Conservation (phyloP, 2,797 vertebrate species). For the Lycodopsis pacificus region DNA sequence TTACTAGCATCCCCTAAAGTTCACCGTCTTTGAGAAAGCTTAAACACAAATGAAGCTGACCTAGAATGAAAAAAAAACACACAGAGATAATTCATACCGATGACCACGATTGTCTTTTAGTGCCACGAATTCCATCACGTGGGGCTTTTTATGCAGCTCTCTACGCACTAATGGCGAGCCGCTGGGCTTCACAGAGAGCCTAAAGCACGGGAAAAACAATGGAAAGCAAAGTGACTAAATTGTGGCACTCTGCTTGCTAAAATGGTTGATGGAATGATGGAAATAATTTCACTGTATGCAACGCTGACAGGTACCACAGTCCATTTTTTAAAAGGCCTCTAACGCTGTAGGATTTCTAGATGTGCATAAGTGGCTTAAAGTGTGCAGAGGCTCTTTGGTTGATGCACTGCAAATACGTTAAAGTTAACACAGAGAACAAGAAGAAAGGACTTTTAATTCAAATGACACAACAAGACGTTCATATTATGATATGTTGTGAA, state of each 20-base stretch:
- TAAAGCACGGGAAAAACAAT: not conserved
- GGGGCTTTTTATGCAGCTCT: not conserved
- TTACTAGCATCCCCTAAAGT: not conserved
- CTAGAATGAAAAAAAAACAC: not conserved
- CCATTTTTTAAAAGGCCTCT: not conserved
- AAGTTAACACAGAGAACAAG: not conserved
- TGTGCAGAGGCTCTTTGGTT: not conserved
- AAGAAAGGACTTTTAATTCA: not conserved
- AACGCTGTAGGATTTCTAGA: too few relatives aligned
- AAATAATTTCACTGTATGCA: not conserved
- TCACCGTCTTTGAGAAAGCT: not conserved
- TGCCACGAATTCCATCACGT: not conserved
- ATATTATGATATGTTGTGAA: not conserved
- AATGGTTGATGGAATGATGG: not conserved
- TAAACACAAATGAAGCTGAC: not conserved
- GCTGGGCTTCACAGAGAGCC: not conserved
- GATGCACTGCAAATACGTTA: not conserved
- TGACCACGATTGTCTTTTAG: not conserved
- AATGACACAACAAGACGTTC: not conserved
- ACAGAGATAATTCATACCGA: too few relatives aligned
- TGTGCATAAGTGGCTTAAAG: not conserved
- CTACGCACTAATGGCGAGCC: not conserved
- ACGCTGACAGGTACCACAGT: not conserved
- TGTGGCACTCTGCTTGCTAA: not conserved
- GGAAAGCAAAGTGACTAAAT: not conserved